Percentiles rank a stretch among this genome's conserved stretches.
Conservation (phyloP, 2,888 invertebrate species). For the Eristalinus sepulchralis region DNA sequence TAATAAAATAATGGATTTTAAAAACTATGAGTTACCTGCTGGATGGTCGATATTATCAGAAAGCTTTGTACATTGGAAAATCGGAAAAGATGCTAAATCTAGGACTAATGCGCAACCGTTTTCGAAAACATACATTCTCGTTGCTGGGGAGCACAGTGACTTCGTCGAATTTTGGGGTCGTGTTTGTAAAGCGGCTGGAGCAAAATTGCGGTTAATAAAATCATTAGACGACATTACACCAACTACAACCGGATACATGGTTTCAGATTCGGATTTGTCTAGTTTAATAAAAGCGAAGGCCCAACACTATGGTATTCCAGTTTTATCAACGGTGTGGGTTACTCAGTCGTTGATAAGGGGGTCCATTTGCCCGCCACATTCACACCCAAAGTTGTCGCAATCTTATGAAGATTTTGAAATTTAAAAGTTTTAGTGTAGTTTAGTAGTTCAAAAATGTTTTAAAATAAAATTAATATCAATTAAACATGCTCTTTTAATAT, state of each 20-base stretch:
- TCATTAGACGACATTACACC: constrained; percentile 81
- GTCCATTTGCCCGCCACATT: constrained; percentile 81
- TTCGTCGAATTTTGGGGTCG: constrained; percentile 85
- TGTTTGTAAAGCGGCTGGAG: constrained; percentile 84
- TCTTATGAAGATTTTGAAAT: constrained; percentile 72
- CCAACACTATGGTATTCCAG: constrained; percentile 83
- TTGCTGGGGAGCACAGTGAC: constrained; percentile 82
- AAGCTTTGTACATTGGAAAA: constrained; percentile 80
- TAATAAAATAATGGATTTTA: constrained; percentile 80
- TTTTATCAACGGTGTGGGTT: constrained; percentile 87
- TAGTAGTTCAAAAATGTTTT: neutral
- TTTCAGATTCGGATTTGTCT: constrained; percentile 85
- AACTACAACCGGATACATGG: constrained; percentile 82
- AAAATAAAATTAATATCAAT: neutral
- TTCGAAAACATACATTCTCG: constrained; percentile 82
- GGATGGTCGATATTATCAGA: constrained; percentile 84
- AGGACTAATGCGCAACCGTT: constrained; percentile 81
- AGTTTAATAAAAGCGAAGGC: constrained; percentile 82
- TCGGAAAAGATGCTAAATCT: constrained; percentile 76
- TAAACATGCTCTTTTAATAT: neutral
- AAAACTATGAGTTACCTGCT: constrained; percentile 83
- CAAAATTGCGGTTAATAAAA: constrained; percentile 81
- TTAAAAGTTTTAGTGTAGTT: neutral
- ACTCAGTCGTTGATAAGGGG: constrained; percentile 86
- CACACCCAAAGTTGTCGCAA: constrained; percentile 81